A percentile compares a stretch with the other conserved stretches of the same genome.
Evolutionary conservation across 2,113 vertebrate species (phyloP).

Genomic region (Triplophysa dalaica): DNA sequence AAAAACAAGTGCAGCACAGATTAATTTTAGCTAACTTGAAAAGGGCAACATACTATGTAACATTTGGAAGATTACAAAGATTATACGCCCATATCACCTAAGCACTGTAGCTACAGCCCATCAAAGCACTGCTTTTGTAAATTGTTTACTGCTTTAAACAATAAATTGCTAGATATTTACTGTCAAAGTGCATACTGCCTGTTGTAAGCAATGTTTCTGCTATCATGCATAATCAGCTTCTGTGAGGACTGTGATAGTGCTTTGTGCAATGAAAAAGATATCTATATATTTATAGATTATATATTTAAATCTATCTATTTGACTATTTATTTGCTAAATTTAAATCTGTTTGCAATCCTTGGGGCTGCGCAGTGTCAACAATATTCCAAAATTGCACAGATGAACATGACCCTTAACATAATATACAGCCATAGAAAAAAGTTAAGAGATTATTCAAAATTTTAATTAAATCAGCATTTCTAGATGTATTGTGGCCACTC

Average conservation of each 20-base stretch:
- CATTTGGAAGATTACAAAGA: constrained; percentile 12
- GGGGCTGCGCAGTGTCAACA: too few species aligned
- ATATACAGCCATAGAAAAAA: too few species aligned
- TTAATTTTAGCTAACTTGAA: not conserved
- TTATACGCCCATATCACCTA: not conserved
- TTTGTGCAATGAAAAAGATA: not conserved
- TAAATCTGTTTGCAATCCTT: not conserved
- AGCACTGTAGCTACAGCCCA: too few species aligned
- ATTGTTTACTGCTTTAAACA: not conserved
- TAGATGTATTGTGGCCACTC: too few species aligned
- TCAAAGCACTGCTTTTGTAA: too few species aligned
- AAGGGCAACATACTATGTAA: not conserved
- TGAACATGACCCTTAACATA: not conserved
- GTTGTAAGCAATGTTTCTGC: not conserved
- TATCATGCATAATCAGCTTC: not conserved
- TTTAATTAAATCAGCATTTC: too few species aligned
- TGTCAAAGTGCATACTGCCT: not conserved
- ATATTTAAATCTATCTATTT: too few species aligned
- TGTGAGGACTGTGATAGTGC: not conserved
- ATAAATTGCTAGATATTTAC: not conserved
- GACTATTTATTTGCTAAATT: not conserved
- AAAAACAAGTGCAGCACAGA: not conserved
- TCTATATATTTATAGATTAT: too few species aligned
- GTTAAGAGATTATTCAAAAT: too few species aligned
- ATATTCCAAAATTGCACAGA: not conserved